Conservation (phyloP, 1,140 invertebrate genomes). For the Hetaerina americana region DNA sequence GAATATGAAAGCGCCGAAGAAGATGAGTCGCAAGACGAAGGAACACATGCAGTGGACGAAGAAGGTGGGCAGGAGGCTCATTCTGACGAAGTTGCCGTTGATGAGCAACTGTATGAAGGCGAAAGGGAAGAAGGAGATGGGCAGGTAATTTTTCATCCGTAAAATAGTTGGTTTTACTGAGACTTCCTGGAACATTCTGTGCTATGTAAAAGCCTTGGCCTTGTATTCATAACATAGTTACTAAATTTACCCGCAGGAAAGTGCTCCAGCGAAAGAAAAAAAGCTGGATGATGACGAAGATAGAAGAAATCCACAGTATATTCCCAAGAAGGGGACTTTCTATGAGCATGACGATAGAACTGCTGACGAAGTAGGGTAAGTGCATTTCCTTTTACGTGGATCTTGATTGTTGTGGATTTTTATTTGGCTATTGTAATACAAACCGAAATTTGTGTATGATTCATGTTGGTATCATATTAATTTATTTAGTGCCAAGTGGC, state of each 20-base stretch:
- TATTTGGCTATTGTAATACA: too few species aligned
- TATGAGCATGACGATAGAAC: conserved; percentile 91
- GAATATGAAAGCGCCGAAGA: conserved; percentile 5
- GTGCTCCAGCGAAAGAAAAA: conserved; percentile 34
- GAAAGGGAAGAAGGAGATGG: conserved; percentile 1
- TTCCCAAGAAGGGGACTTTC: conserved; percentile 89
- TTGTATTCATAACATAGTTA: too few species aligned
- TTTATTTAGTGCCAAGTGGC: too few species aligned
- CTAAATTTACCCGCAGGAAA: too few species aligned
- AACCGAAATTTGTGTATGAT: too few species aligned
- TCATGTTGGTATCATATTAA: too few species aligned
- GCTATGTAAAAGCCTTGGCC: too few species aligned
- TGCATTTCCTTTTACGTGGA: too few species aligned
- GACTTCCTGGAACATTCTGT: too few species aligned
- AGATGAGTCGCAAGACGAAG: background rate
- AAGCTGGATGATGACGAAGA: conserved; percentile 88
- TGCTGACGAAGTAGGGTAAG: conserved; percentile 46
- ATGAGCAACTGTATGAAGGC: background rate
- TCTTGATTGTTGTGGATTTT: too few species aligned
- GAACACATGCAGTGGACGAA: background rate
- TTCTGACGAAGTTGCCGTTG: background rate
- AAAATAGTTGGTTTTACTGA: too few species aligned
- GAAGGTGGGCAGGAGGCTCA: background rate
- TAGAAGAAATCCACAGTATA: conserved; percentile 89
- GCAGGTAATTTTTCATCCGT: background rate